Evolutionary conservation across 2,797 vertebrate species (phyloP).

Genomic region (Allobates femoralis): DNA sequence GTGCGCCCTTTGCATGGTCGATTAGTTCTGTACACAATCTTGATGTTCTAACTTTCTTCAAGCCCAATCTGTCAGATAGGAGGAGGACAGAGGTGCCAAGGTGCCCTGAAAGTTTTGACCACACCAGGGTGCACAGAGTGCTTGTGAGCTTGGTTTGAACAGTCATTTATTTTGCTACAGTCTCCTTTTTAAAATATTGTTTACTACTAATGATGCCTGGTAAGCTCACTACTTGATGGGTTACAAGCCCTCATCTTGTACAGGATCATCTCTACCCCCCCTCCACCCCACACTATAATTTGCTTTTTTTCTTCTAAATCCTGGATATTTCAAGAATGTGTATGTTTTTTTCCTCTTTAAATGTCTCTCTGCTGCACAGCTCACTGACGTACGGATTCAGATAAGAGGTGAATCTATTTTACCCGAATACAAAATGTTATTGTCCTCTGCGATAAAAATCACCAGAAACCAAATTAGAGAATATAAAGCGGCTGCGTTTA

Average conservation of each 20-base stretch:
- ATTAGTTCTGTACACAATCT: no score
- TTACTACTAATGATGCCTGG: background rate
- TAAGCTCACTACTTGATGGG: background rate
- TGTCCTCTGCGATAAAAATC: conserved; percentile 21
- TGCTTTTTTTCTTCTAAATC: conserved; percentile 9
- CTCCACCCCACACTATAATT: background rate
- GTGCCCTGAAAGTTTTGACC: no score
- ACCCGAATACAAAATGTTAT: conserved; percentile 18
- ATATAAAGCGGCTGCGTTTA: conserved; percentile 37
- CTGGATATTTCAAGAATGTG: conserved; percentile 17
- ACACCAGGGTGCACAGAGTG: no score
- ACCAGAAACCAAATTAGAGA: conserved; percentile 25
- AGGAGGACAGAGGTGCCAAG: no score
- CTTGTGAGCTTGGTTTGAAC: no score
- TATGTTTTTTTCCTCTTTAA: background rate
- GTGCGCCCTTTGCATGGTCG: no score
- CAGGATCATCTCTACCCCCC: background rate
- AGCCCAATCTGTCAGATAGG: no score
- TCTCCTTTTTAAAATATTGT: background rate
- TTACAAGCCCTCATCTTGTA: background rate
- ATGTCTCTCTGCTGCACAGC: background rate
- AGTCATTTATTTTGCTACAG: no score
- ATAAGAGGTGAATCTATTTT: conserved; percentile 14
- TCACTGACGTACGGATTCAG: conserved; percentile 12
- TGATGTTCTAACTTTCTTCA: no score